A percentile compares a stretch with the other conserved stretches of the same genome.
These are phyloP conservation scores for Tipula helvola DNA, from an alignment of 2,888 invertebrate species.

Conservation along the genomic window DNA sequence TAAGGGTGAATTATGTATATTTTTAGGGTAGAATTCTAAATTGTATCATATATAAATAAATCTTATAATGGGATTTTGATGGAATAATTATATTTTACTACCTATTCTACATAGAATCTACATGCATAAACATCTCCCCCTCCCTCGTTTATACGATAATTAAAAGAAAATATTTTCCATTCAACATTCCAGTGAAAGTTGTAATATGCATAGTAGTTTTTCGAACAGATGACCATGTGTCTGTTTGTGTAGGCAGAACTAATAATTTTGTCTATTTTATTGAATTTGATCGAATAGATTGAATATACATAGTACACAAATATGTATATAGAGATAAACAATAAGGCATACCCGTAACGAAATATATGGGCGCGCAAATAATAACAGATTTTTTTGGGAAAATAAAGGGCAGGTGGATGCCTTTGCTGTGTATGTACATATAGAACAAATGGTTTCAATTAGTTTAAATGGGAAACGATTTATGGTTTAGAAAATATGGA, in stretches of 20 bases:
- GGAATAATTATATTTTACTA: neutral
- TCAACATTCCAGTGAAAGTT: neutral
- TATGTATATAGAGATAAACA: neutral
- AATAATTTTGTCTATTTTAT: neutral
- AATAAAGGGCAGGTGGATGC: neutral
- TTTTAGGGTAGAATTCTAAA: neutral
- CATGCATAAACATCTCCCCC: neutral
- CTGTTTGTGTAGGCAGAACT: neutral
- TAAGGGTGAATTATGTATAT: neutral
- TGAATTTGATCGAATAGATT: neutral
- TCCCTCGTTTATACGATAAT: neutral
- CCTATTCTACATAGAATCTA: neutral
- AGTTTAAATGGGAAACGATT: neutral
- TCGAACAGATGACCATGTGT: neutral
- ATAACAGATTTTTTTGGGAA: neutral
- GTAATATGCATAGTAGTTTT: neutral
- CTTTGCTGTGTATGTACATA: neutral
- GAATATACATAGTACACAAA: too few relatives aligned
- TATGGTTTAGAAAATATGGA: neutral
- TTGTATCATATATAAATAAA: neutral
- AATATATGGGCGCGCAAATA: neutral
- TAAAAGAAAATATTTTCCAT: neutral
- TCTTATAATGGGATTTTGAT: neutral
- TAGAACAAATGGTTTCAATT: neutral
- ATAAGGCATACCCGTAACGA: neutral